Base-by-base conservation (phyloP, 1,140 invertebrate species). In the Zaprionus tsacasi region DNA sequence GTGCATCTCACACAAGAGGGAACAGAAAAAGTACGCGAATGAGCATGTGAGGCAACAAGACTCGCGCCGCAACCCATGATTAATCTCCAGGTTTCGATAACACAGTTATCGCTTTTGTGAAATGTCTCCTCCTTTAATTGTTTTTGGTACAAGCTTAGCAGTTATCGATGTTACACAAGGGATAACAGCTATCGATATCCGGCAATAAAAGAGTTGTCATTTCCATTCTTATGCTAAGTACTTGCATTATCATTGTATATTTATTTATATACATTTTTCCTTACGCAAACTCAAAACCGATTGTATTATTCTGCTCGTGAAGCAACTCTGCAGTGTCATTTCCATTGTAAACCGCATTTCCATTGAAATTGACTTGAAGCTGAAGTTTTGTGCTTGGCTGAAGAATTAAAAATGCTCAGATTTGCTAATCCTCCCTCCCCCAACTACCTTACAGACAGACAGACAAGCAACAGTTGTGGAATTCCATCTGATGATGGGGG, bases 351-450 rank as follows among this genome's bases (percentile, higher is more conserved):
- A 17, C 10, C 3, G 45, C 45, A 50, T 25, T 50, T 50, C 45
- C 45, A 50, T 50, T 50, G 45, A 50, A 50, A 25, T 50, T 50
- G 45, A 50, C 45, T 50, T 50, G 15, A 50, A 50, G 45, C 21
- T 21, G 21, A 21, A 21, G 21, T 21, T 50, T 50, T 45, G 12
- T 25, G 45, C 45, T 50, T 25, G 45, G 17, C 45, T 50, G 45
- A 21, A 17, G 45, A 21, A 50, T 50, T 50, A 50, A 50, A 50
- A 50, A 50, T 50, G 45, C 10, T 11, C 17, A 7, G 45, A 21
- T 50, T 25, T 25, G 45, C 17, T 50, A 50, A 50, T 50, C 17
- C 17, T 50, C 17, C 45, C 21, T 21, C 21, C 21, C 21, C 2
- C 21, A 1, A 8, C 27, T 30, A 6, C n/a, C 40, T 8, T 15